Conservation (phyloP, 2,888 invertebrate species). For the Leptopilina myrica region DNA sequence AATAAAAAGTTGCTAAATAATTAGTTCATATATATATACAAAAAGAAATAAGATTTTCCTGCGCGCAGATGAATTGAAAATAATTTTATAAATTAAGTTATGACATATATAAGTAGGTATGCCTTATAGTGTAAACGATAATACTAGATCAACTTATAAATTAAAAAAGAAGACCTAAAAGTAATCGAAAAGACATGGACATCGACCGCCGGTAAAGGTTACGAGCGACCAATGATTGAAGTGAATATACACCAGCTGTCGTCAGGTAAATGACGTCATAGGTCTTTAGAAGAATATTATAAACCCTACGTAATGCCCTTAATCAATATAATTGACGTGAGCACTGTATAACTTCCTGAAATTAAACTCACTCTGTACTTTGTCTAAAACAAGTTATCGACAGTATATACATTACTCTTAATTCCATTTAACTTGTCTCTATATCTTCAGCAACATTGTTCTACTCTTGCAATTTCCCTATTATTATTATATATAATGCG, state of each 20-base stretch:
- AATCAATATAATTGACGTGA: slow-evolving; percentile 54
- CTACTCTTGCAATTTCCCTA: background rate
- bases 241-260: slow-evolving; percentile 66
- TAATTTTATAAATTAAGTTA: background rate
- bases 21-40: too few species aligned
- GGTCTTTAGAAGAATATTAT: slow-evolving; percentile 54
- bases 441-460: background rate
- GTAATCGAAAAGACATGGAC: slow-evolving; percentile 62
- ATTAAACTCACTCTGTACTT: slow-evolving; percentile 38
- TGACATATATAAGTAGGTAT: background rate
- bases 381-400: slow-evolving; percentile 12
- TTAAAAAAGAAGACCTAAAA: slow-evolving; percentile 63
- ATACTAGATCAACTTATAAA: slow-evolving; percentile 55
- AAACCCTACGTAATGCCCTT: slow-evolving; percentile 52
- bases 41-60: too few species aligned
- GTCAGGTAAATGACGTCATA: slow-evolving; percentile 57
- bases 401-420: slow-evolving; percentile 20
- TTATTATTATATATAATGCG: background rate
- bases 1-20: too few species aligned
- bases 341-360: slow-evolving; percentile 53
- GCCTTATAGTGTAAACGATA: slow-evolving; percentile 47
- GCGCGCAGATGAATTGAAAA: background rate
- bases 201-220: slow-evolving; percentile 67
- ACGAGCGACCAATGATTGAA: slow-evolving; percentile 61
- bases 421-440: slow-evolving; percentile 9